Evolutionary conservation across 37 sponge, comb jelly and placozoan species (phyloP).

Genomic region (Oscarella lobularis): DNA sequence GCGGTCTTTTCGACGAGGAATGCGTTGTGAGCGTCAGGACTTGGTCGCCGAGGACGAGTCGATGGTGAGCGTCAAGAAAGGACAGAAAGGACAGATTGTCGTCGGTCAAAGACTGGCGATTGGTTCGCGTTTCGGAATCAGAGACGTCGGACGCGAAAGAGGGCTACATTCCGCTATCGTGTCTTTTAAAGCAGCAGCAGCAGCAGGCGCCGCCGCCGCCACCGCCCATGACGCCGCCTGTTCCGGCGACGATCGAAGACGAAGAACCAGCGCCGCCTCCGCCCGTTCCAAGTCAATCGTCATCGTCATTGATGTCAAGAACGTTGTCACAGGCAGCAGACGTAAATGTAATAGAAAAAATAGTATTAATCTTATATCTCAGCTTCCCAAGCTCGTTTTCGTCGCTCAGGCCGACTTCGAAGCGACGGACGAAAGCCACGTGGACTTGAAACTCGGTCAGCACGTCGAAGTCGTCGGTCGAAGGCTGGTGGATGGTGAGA

Average conservation of each 20-base stretch:
- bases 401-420: neutral
- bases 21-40: neutral
- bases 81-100: slow-evolving; percentile 45
- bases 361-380: too few relatives aligned
- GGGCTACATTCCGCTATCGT: neutral
- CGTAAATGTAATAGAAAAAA: too few relatives aligned
- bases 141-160: neutral
- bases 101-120: slow-evolving; percentile 7
- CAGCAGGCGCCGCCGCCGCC: too few relatives aligned
- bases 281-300: neutral
- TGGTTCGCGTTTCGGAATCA: neutral
- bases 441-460: neutral
- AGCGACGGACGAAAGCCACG: neutral
- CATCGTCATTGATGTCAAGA: neutral
- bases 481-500: neutral
- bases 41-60: neutral
- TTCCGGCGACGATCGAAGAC: neutral
- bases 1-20: neutral
- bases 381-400: neutral
- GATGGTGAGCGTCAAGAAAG: slow-evolving; percentile 24
- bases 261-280: neutral
- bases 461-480: neutral
- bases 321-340: neutral
- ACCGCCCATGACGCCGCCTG: too few relatives aligned
- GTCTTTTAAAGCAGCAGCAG: neutral